Conservation (phyloP, 2,797 vertebrate genomes). For the Sebastes cheni region DNA sequence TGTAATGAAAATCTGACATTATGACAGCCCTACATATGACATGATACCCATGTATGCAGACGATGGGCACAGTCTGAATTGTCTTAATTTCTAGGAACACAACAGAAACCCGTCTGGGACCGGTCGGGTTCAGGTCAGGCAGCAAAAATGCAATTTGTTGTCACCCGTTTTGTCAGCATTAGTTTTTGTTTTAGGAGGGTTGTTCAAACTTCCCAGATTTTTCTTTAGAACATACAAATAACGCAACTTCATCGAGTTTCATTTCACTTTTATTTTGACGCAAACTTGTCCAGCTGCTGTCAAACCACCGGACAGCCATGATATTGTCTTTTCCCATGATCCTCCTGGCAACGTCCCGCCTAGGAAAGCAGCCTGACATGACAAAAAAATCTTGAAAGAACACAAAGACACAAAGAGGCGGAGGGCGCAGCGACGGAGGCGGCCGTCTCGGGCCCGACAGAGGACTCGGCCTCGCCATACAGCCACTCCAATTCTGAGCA, state of each 20-base stretch:
- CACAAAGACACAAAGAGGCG: constrained; percentile 98
- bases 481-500: constrained; percentile 97
- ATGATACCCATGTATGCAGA: not conserved
- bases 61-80: not conserved
- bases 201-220: not conserved
- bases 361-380: constrained; percentile 87
- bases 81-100: too few relatives aligned
- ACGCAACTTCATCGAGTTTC: not conserved
- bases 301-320: constrained; percentile 11
- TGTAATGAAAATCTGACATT: not conserved
- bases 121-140: not conserved
- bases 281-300: not conserved
- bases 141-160: not conserved
- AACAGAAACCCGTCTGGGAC: not conserved
- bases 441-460: constrained; percentile 75
- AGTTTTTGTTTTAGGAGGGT: not conserved
- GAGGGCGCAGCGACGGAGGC: constrained; percentile 89
- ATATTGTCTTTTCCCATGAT: constrained; percentile 88
- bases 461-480: constrained; percentile 74
- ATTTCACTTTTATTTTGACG: constrained; percentile 12
- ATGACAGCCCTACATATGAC: not conserved
- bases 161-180: not conserved
- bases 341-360: constrained; percentile 87
- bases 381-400: constrained; percentile 84
- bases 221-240: not conserved